phyloP scores from a whole-genome alignment of 2,797 vertebrate species.

The Pagetopsis macropterus region DNA sequence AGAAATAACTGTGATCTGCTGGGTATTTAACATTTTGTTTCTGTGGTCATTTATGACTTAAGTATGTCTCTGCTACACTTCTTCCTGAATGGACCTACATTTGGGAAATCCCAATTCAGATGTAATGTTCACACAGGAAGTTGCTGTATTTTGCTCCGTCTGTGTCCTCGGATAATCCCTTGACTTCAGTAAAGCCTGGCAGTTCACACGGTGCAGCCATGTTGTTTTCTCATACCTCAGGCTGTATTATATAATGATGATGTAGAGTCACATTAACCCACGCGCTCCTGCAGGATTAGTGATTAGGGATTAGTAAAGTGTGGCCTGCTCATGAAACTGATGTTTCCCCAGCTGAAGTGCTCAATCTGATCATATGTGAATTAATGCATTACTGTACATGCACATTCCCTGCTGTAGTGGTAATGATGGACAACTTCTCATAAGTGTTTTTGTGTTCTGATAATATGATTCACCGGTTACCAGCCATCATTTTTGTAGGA shows the following conservation, averaged over 20 bases:
- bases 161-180: slow-evolving; percentile 24
- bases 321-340: background rate
- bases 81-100: background rate
- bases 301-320: background rate
- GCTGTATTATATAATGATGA: slow-evolving; percentile 41
- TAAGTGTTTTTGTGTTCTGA: background rate
- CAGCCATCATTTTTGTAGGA: background rate
- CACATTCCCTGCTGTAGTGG: background rate
- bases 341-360: background rate
- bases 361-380: background rate
- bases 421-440: background rate
- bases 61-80: background rate
- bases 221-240: slow-evolving; percentile 20
- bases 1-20: slow-evolving; percentile 3
- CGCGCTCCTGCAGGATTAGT: slow-evolving; percentile 50
- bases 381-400: background rate
- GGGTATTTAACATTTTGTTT: background rate
- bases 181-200: slow-evolving; percentile 8
- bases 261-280: slow-evolving; percentile 48
- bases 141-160: background rate
- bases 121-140: background rate
- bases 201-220: slow-evolving; percentile 21
- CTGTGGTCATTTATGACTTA: background rate
- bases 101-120: background rate
- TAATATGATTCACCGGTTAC: background rate